Evolutionary conservation across 2,113 vertebrate genomes (phyloP).

Genomic region (Forbesichthys papilliferus): DNA sequence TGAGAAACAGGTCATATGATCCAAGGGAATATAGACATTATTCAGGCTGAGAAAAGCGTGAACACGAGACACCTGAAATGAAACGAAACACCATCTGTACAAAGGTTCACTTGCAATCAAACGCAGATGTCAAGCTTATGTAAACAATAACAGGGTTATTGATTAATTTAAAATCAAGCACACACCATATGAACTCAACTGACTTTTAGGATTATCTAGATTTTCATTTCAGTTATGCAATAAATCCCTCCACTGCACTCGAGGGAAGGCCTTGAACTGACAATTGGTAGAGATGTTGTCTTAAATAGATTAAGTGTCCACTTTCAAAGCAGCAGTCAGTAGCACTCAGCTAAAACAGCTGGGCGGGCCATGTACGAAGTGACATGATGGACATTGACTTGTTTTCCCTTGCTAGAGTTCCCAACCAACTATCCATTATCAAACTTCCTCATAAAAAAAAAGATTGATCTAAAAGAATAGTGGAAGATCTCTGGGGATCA

Average conservation of each 20-base stretch:
- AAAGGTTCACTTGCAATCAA: constrained; percentile 34
- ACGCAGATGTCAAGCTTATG: constrained; percentile 45
- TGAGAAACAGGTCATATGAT: constrained; percentile 11
- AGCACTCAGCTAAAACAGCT: too few relatives aligned
- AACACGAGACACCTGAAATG: constrained; percentile 37
- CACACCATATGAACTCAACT: constrained; percentile 34
- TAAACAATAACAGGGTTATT: constrained; percentile 54
- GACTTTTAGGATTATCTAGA: constrained; percentile 47
- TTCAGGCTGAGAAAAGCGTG: constrained; percentile 21
- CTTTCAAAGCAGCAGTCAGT: too few relatives aligned
- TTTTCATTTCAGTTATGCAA: constrained; percentile 52
- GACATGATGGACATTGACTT: too few relatives aligned
- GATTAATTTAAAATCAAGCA: constrained; percentile 43
- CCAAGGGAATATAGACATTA: constrained; percentile 16
- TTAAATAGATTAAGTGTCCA: neutral
- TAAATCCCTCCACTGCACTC: constrained; percentile 20
- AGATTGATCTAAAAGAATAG: too few relatives aligned
- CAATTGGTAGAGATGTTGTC: neutral
- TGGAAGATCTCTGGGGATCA: too few relatives aligned
- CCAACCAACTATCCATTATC: too few relatives aligned
- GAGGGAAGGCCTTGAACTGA: constrained; percentile 3
- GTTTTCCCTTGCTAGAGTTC: too few relatives aligned
- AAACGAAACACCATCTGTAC: constrained; percentile 49
- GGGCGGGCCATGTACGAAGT: too few relatives aligned
- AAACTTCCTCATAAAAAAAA: too few relatives aligned